These are phyloP conservation scores for Columbina picui DNA, from an alignment of 2,113 vertebrate species.

Conservation along the genomic window DNA sequence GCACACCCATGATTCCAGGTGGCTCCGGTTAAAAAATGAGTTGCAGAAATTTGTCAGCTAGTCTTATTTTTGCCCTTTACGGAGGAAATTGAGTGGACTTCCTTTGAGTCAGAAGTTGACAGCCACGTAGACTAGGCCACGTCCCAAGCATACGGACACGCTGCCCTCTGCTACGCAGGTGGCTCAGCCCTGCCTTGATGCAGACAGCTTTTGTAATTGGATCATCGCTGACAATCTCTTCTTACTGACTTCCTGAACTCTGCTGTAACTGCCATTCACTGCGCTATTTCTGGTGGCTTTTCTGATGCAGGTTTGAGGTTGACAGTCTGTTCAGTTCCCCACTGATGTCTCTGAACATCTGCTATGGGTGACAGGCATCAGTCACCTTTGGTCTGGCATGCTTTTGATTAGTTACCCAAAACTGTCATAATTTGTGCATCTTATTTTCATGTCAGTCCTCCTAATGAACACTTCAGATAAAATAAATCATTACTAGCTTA, in stretches of 20 bases:
- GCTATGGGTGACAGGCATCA: neutral
- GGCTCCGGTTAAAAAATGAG: neutral
- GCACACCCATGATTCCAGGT: neutral
- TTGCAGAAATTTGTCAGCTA: neutral
- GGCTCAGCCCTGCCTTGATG: neutral
- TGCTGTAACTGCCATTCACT: neutral
- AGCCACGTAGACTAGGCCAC: neutral
- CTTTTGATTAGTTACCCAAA: neutral
- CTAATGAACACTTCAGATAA: neutral
- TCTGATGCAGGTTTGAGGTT: neutral
- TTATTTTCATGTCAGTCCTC: neutral
- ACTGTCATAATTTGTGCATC: neutral
- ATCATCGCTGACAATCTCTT: constrained; percentile 26
- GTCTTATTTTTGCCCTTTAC: neutral
- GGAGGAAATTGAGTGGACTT: neutral
- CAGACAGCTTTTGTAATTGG: constrained; percentile 41
- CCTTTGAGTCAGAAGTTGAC: neutral
- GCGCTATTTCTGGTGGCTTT: constrained; percentile 13
- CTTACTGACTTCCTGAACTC: constrained; percentile 29
- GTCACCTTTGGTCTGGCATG: constrained; percentile 7
- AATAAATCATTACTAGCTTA: neutral
- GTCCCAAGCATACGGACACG: neutral
- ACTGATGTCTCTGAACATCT: constrained; percentile 17
- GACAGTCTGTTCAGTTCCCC: neutral
- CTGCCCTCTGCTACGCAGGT: neutral